Base-by-base conservation (phyloP, 2,797 vertebrate species). In the Poecile montanus region DNA sequence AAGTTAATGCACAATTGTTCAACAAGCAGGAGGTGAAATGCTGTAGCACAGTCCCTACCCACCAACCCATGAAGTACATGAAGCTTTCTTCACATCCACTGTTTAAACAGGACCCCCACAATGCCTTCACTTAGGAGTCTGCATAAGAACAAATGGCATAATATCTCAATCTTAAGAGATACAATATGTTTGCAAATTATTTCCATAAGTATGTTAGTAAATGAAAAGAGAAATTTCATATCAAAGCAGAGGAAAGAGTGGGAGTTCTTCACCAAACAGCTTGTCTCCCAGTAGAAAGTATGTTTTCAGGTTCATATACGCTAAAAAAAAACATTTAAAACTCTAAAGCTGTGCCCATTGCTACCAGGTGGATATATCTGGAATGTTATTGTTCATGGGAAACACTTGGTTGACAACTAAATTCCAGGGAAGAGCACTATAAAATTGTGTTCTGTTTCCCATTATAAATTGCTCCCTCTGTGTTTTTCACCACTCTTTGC, bases 171-270 rank as follows among this genome's bases (percentile, higher is more conserved):
- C 77, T 89, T 95, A 94, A 95, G 88, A 91, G 88, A 86, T 82
- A 90, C 93, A 97, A 89, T 93, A 95, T 95, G 94, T 79, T 92
- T 56, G n/a, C 83, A 97, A 95, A 96, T 96, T 89, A 95, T 94
- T 97, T 94, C 95, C 94, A 95, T 89, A 94, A 96, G 95, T 36
- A 34, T 21, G 79, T 54, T 54, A 80, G 63, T 57, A 96, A 91
- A 95, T 80, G 58, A 7, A 78, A 93, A 86, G 78, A 80, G 61
- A 83, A 57, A 51, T 8, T 54, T 88, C 62, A 91, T 90, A 93
- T 93, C 92, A 96, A 95, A 97, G 85, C 73, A 88, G 70, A 94
- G 87, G 91, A 97, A 95, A 89, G 92, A 89, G 92, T 70, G 77
- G 96, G 94, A 92, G 89, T 92, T 93, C 82, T 92, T 86, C 77